A percentile compares a stretch with the other conserved stretches of the same genome.
phyloP scores from a whole-genome alignment of 2,888 invertebrate species.

The Falcaria lacertinaria region DNA sequence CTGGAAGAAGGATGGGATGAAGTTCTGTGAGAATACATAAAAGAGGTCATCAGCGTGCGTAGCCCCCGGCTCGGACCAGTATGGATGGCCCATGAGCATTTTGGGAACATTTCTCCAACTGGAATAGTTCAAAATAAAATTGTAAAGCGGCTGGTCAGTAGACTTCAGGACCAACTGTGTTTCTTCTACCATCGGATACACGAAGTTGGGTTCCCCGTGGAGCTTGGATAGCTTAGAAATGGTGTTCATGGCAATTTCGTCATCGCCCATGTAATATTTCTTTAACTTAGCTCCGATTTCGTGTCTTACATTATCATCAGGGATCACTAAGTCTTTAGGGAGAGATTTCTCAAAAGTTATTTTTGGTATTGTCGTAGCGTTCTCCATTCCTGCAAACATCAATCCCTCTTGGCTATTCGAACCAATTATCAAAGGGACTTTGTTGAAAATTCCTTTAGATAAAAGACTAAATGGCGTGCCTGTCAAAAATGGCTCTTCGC shows the following conservation, averaged over 20 bases:
- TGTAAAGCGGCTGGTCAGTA: constrained; percentile 43
- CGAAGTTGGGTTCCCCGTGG: constrained; percentile 45
- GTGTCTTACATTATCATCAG: constrained; percentile 26
- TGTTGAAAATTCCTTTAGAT: constrained; percentile 43
- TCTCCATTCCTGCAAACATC: constrained; percentile 45
- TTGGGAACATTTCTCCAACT: constrained; percentile 48
- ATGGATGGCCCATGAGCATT: constrained; percentile 22
- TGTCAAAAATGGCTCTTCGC: constrained; percentile 54
- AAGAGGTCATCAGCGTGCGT: constrained; percentile 61
- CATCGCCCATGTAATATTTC: constrained; percentile 55
- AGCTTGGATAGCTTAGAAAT: constrained; percentile 45
- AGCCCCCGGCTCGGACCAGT: constrained; percentile 33
- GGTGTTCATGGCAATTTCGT: constrained; percentile 37
- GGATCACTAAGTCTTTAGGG: constrained; percentile 52
- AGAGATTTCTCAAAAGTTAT: constrained; percentile 44
- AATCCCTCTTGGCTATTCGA: constrained; percentile 51
- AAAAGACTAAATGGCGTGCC: constrained; percentile 46
- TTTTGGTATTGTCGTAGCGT: constrained; percentile 37
- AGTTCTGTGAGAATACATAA: constrained; percentile 50
- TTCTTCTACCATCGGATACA: constrained; percentile 42
- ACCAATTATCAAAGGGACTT: constrained; percentile 61
- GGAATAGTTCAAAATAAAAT: constrained; percentile 48
- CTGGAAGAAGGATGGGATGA: constrained; percentile 39
- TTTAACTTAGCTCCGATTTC: constrained; percentile 37
- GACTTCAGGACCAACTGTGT: constrained; percentile 41